Evolutionary conservation across 2,113 vertebrate genomes (phyloP), one percentile per base, ranked within the genome.

Genomic region (Pteronura brasiliensis): DNA sequence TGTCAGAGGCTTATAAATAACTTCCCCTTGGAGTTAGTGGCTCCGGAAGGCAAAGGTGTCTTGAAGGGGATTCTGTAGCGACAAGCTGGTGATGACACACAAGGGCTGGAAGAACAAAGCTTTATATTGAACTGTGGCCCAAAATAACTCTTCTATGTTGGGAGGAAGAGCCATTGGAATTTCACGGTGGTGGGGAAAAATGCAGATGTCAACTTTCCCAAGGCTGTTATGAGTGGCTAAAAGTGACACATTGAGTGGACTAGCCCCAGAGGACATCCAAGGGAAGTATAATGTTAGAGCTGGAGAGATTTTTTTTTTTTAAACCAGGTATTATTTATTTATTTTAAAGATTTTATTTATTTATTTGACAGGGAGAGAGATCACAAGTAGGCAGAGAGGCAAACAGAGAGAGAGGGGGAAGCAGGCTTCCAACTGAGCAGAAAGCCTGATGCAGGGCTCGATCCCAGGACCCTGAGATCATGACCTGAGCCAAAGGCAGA

Each of bases 71-170:
- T 95, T 95, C 80, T 90, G 81, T 87, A 55, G 88, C 72, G 61
- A 67, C n/a, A 52, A 95, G 63, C 47, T 90, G 61, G 61, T 9
- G 11, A 55, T 63, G 93, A 94, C 72, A 84, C 55, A 52, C 1
- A 29, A 47, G 59, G 77, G 61, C 82, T 27, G n/a, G 47, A 39
- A 90, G 88, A 94, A 96, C 55, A 93, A 96, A 79, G 63, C 59
- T 90, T 83, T 87, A 14, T 69, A 61, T 84, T 90, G 91, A 98
- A 96, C 69, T 42, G 55, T 49, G 31, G 57, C 84, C 95, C 12
- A 88, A 97, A 97, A 90, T 92, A 97, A 94, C 91, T 83, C 86
- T 85, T 96, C 91, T 82, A 57, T 86, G 29, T 21, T 59, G 84
- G 80, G 72, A 93, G 59, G 59, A 82, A 94, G 27, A 82, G 74